Evolutionary conservation across 2,888 invertebrate species (phyloP).

Genomic region (Anodontia alba): DNA sequence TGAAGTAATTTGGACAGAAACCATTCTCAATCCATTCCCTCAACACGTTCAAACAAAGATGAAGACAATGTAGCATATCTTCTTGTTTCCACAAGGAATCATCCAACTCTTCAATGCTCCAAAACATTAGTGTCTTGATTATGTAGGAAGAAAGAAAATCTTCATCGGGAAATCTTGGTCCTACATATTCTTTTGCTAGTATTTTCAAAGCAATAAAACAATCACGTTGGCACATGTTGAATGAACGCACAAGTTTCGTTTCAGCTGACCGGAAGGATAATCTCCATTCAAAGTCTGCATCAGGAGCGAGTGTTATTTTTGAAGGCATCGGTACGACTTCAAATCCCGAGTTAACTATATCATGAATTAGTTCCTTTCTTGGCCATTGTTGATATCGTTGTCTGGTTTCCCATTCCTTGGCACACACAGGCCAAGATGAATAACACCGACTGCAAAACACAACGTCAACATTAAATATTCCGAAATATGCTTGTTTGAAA

Average conservation of each 20-base stretch:
- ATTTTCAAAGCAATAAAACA: conserved; percentile 22
- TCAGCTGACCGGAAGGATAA: conserved; percentile 24
- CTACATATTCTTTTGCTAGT: conserved; percentile 16
- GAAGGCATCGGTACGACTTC: conserved; percentile 25
- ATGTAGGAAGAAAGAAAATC: conserved; percentile 45
- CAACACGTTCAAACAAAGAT: conserved; percentile 28
- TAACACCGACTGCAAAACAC: conserved; percentile 1
- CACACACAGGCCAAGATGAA: conserved; percentile 8
- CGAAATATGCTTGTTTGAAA: background rate
- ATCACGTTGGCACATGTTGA: conserved; percentile 16
- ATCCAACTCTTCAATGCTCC: conserved; percentile 34
- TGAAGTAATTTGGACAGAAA: conserved; percentile 40
- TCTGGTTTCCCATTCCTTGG: conserved; percentile 17
- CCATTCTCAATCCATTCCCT: conserved; percentile 23
- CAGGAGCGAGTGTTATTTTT: background rate
- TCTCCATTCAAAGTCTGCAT: conserved; percentile 30
- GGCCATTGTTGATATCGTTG: conserved; percentile 18
- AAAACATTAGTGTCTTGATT: conserved; percentile 46
- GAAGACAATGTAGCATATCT: conserved; percentile 30
- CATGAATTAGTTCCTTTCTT: background rate
- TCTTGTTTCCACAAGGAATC: conserved; percentile 24
- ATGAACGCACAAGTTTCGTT: background rate
- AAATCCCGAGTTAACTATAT: conserved; percentile 17
- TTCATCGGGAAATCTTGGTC: conserved; percentile 20
- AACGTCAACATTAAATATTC: conserved; percentile 4